phyloP scores from a whole-genome alignment of 1,140 invertebrate species.

The Ctenoplectra terminalis region DNA sequence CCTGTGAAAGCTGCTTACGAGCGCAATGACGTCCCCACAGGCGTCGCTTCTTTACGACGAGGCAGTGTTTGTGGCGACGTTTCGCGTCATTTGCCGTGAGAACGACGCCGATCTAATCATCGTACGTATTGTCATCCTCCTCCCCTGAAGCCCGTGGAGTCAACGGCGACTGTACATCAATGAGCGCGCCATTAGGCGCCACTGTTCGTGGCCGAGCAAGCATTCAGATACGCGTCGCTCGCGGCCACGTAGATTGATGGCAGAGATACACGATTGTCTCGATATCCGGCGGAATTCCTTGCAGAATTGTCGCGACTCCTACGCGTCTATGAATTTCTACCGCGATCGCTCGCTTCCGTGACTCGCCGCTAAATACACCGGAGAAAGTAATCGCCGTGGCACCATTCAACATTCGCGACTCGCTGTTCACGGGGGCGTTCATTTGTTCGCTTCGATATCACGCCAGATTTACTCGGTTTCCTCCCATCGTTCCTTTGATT shows the following conservation, averaged over 20 bases:
- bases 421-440: background rate
- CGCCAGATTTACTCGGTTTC: background rate
- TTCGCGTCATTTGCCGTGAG: conserved; percentile 69
- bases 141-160: background rate
- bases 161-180: conserved; percentile 44
- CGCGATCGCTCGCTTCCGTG: conserved; percentile 21
- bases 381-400: conserved; percentile 35
- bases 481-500: background rate
- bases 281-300: conserved; percentile 54
- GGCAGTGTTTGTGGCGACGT: conserved; percentile 37
- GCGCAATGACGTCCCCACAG: conserved; percentile 11
- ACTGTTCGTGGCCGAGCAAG: conserved; percentile 63
- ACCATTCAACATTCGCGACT: background rate
- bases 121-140: conserved; percentile 66
- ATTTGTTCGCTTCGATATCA: conserved; percentile 11
- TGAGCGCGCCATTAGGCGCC: conserved; percentile 71
- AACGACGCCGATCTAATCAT: conserved; percentile 74
- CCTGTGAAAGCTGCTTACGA: background rate
- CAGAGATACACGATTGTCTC: conserved; percentile 59
- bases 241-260: conserved; percentile 62
- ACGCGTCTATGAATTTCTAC: conserved; percentile 25
- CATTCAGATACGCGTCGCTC: conserved; percentile 56
- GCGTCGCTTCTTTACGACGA: conserved; percentile 6
- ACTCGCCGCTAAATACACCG: conserved; percentile 18
- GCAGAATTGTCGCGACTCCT: conserved; percentile 51